Percentiles rank a stretch among this genome's conserved stretches.
These are phyloP conservation scores for Marcusenius ussheri DNA, from an alignment of 2,113 vertebrate genomes.

Conservation along the genomic window DNA sequence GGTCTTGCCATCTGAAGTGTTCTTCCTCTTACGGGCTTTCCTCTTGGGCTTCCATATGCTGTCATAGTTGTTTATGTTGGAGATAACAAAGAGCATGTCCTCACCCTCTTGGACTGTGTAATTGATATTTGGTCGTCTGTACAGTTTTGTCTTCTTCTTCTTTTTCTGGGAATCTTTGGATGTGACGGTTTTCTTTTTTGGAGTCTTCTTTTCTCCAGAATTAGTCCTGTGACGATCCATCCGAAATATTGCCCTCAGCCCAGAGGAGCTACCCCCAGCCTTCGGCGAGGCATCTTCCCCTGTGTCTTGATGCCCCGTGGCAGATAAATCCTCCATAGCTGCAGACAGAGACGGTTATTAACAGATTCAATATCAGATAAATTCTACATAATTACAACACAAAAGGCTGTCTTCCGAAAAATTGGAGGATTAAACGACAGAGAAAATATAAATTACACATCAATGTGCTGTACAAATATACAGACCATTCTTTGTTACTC, in stretches of 20 bases:
- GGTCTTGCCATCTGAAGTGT: conserved; percentile 31
- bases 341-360: not conserved
- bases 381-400: not conserved
- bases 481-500: not conserved
- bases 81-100: conserved; percentile 65
- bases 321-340: conserved; percentile 1
- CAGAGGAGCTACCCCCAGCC: not conserved
- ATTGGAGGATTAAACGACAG: not conserved
- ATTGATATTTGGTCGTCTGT: conserved; percentile 22
- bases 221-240: not conserved
- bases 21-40: conserved; percentile 48
- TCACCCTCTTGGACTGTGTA: conserved; percentile 61
- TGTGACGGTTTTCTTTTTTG: conserved; percentile 41
- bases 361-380: not conserved
- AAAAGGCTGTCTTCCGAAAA: not conserved
- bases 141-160: conserved; percentile 39
- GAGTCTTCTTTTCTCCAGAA: not conserved
- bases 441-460: not conserved
- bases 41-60: conserved; percentile 40
- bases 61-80: conserved; percentile 40
- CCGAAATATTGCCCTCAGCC: not conserved
- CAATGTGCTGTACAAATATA: not conserved
- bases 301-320: not conserved
- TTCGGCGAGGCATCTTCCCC: not conserved
- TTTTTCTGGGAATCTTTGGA: conserved; percentile 32